These are phyloP conservation scores for Pithys albifrons DNA, from an alignment of 2,113 vertebrate species.

Conservation along the genomic window DNA sequence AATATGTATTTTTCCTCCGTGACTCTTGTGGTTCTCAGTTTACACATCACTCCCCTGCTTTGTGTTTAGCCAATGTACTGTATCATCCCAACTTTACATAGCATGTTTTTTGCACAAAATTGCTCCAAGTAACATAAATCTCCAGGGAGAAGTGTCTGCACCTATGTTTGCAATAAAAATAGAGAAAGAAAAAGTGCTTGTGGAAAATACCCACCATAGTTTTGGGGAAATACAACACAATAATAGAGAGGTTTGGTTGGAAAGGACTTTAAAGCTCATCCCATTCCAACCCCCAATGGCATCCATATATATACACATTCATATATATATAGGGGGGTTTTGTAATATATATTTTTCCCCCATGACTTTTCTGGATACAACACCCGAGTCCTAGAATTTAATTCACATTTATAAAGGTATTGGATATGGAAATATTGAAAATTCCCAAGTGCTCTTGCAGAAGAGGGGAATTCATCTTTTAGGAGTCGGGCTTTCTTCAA, in stretches of 20 bases:
- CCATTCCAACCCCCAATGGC: not conserved
- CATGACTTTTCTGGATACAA: too few relatives aligned
- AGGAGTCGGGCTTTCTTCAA: not conserved
- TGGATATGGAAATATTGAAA: not conserved
- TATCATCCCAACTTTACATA: accelerated
- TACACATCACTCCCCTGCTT: accelerated
- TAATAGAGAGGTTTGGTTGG: not conserved
- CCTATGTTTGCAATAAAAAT: not conserved
- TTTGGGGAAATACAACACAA: not conserved
- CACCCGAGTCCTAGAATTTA: not conserved
- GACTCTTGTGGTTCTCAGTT: not conserved
- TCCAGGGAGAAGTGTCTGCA: not conserved
- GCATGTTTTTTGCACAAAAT: not conserved
- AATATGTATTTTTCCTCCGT: accelerated
- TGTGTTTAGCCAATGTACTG: accelerated
- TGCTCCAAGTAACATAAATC: not conserved
- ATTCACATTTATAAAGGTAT: not conserved
- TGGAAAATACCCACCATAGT: accelerated
- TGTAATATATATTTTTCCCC: too few relatives aligned
- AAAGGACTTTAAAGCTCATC: not conserved
- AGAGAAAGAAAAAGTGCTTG: not conserved
- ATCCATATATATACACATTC: too few relatives aligned
- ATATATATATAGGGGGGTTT: too few relatives aligned
- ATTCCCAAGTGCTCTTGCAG: not conserved
- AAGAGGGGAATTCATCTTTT: not conserved